A percentile compares a stretch with the other conserved stretches of the same genome.
phyloP scores from a whole-genome alignment of 2,797 vertebrate genomes.

The Mormyrus proboscirostris region DNA sequence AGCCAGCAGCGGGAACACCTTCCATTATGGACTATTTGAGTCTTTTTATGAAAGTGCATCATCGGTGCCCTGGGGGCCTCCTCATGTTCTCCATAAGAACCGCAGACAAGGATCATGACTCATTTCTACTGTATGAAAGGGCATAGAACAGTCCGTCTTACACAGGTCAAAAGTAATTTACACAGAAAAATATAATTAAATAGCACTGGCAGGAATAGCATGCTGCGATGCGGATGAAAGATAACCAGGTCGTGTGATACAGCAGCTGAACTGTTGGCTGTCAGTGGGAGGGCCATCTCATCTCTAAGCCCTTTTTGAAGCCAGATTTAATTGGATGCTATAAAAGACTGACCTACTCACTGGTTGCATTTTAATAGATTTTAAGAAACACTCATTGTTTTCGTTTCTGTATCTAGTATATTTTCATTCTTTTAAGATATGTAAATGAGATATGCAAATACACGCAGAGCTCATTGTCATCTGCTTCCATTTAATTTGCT shows the following conservation, averaged over 20 bases:
- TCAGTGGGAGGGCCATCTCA: neutral
- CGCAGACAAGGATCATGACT: neutral
- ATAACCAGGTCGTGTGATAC: neutral
- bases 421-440: neutral
- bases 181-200: neutral
- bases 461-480: neutral
- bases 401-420: neutral
- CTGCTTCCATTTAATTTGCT: neutral
- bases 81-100: neutral
- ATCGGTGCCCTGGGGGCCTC: neutral
- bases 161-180: neutral
- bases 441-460: slow-evolving; percentile 3
- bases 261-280: neutral
- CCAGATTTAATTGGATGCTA: neutral
- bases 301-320: neutral
- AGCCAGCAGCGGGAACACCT: neutral
- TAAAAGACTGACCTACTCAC: neutral
- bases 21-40: neutral
- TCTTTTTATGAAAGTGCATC: neutral
- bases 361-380: slow-evolving; percentile 10
- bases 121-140: neutral
- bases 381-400: neutral
- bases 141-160: neutral
- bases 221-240: neutral
- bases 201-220: neutral